phyloP scores from a whole-genome alignment of 2,888 invertebrate genomes.

The Camponotus fellah region DNA sequence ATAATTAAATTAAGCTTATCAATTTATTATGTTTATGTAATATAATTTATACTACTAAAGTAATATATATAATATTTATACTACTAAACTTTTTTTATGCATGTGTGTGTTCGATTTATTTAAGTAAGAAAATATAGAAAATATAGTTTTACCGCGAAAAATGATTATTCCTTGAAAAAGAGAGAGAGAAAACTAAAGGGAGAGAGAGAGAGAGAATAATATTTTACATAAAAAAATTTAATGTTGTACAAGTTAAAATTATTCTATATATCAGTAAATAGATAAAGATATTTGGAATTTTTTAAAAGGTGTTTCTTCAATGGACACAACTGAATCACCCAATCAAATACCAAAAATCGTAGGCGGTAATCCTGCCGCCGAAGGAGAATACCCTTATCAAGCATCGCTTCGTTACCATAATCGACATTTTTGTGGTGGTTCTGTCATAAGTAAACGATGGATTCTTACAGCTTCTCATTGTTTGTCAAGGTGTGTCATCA shows the following conservation, averaged over 20 bases:
- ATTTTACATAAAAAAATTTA: background rate
- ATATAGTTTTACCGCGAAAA: background rate
- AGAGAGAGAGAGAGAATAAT: background rate
- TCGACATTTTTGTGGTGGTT: conserved; percentile 89
- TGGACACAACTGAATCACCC: conserved; percentile 48
- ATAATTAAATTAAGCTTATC: background rate
- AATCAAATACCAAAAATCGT: conserved; percentile 80
- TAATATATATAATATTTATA: background rate
- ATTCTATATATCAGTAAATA: background rate
- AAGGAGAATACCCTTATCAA: conserved; percentile 88
- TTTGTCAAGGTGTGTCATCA: conserved; percentile 84
- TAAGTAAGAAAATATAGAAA: background rate
- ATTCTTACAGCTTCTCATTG: conserved; percentile 89
- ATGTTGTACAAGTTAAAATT: background rate
- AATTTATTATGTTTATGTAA: background rate
- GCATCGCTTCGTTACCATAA: conserved; percentile 87
- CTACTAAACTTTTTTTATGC: background rate
- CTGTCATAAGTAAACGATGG: conserved; percentile 87
- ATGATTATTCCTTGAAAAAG: background rate
- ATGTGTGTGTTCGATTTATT: background rate
- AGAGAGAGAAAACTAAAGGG: too few species aligned
- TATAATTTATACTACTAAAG: background rate
- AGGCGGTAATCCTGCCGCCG: conserved; percentile 87
- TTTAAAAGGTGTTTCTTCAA: conserved; percentile 14
- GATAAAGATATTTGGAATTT: background rate